Evolutionary conservation across 2,113 vertebrate species (phyloP).

Genomic region (Podarcis cretensis): DNA sequence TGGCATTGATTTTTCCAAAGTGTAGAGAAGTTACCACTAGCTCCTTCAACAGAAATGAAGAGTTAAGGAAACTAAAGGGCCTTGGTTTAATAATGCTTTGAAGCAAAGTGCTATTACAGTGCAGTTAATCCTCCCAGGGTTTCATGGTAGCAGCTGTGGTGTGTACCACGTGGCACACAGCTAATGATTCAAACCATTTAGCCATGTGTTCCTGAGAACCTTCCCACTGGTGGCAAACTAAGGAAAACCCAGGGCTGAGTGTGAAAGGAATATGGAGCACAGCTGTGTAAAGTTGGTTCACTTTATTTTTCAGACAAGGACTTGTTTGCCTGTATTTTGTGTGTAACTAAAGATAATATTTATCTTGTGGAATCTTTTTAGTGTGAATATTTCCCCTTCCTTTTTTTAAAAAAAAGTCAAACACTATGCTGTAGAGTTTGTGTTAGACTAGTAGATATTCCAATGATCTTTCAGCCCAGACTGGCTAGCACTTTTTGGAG

Average conservation of each 20-base stretch:
- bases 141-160: rapidly evolving
- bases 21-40: rapidly evolving
- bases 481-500: conserved; percentile 49
- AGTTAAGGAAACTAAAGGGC: background rate
- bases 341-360: conserved; percentile 57
- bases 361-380: conserved; percentile 50
- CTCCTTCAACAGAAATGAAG: background rate
- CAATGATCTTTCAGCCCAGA: conserved; percentile 59
- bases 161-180: background rate
- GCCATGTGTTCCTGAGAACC: background rate
- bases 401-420: conserved; percentile 38
- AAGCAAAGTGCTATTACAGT: rapidly evolving
- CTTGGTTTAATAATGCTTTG: background rate
- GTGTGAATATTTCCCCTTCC: conserved; percentile 33
- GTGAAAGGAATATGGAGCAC: conserved; percentile 15
- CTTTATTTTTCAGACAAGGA: conserved; percentile 47
- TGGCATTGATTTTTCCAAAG: background rate
- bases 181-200: background rate
- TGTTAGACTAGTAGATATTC: conserved; percentile 60
- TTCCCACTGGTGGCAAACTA: background rate
- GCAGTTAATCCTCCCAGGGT: background rate
- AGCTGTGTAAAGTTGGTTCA: conserved; percentile 10
- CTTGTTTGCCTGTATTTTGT: conserved; percentile 49
- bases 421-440: conserved; percentile 58
- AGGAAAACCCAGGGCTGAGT: conserved; percentile 1